Conservation (phyloP, 2,888 invertebrate genomes). For the Acleris literana region DNA sequence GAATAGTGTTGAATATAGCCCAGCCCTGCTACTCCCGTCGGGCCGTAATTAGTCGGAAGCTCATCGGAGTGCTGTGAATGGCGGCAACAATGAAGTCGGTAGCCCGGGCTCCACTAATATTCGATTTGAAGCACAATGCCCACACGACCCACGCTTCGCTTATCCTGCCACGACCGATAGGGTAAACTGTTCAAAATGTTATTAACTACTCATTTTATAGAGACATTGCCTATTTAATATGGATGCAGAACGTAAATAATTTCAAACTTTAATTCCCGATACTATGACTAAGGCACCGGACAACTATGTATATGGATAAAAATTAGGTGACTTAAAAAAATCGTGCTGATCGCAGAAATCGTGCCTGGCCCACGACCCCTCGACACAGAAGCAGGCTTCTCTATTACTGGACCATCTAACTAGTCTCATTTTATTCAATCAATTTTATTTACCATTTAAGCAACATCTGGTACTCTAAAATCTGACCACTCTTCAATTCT, state of each 20-base stretch:
- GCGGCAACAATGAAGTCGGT: slow-evolving; percentile 70
- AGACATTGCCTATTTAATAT: too few relatives aligned
- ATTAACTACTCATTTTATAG: neutral
- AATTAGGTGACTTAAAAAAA: too few relatives aligned
- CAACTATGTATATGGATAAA: too few relatives aligned
- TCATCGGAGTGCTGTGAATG: slow-evolving; percentile 68
- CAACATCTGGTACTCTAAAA: slow-evolving; percentile 41
- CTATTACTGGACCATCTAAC: too few relatives aligned
- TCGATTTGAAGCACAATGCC: slow-evolving; percentile 71
- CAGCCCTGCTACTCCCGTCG: slow-evolving; percentile 59
- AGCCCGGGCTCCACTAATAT: slow-evolving; percentile 62
- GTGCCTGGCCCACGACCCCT: too few relatives aligned
- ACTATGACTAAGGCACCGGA: too few relatives aligned
- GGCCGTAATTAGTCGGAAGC: slow-evolving; percentile 73
- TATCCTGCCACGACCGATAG: slow-evolving; percentile 21
- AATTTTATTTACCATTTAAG: slow-evolving; percentile 28
- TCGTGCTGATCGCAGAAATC: too few relatives aligned
- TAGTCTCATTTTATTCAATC: too few relatives aligned
- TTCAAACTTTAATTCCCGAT: too few relatives aligned
- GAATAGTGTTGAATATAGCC: neutral
- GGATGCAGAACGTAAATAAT: too few relatives aligned
- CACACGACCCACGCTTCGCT: slow-evolving; percentile 33
- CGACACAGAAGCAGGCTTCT: too few relatives aligned
- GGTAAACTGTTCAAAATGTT: slow-evolving; percentile 28
- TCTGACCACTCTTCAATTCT: slow-evolving; percentile 64